Evolutionary conservation across 2,113 vertebrate species (phyloP).

Genomic region (Nyctibius bracteatus): DNA sequence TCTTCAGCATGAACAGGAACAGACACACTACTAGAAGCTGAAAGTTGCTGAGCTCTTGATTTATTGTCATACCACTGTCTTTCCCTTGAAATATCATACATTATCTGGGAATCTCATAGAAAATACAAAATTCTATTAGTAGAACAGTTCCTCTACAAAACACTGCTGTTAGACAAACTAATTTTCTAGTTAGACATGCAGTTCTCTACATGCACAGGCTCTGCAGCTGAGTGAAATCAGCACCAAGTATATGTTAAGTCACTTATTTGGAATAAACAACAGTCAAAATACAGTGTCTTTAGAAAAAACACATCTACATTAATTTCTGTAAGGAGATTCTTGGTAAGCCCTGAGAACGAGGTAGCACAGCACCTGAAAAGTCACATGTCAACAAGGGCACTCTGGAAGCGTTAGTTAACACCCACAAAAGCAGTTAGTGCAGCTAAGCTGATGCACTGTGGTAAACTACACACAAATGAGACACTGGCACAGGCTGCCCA

Average conservation of each 20-base stretch:
- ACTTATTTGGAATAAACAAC: background rate
- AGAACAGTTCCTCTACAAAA: background rate
- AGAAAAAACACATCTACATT: background rate
- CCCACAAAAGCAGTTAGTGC: background rate
- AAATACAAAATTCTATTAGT: background rate
- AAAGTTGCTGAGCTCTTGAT: background rate
- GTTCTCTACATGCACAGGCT: conserved; percentile 34
- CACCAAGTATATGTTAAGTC: background rate
- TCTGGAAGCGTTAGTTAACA: background rate
- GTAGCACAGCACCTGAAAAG: background rate
- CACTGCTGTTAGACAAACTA: background rate
- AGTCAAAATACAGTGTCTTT: background rate
- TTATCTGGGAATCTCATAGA: background rate
- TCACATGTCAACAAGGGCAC: background rate
- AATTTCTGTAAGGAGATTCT: background rate
- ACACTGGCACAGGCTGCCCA: too few relatives aligned
- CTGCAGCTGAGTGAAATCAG: background rate
- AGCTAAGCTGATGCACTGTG: background rate
- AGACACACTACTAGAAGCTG: background rate
- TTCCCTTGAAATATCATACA: background rate
- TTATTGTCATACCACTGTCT: background rate
- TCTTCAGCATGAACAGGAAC: background rate
- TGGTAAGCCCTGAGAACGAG: background rate
- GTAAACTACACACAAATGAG: background rate
- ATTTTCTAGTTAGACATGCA: conserved; percentile 32